These are phyloP conservation scores for Fregetta grallaria DNA, from an alignment of 2,113 vertebrate genomes.

Conservation along the genomic window DNA sequence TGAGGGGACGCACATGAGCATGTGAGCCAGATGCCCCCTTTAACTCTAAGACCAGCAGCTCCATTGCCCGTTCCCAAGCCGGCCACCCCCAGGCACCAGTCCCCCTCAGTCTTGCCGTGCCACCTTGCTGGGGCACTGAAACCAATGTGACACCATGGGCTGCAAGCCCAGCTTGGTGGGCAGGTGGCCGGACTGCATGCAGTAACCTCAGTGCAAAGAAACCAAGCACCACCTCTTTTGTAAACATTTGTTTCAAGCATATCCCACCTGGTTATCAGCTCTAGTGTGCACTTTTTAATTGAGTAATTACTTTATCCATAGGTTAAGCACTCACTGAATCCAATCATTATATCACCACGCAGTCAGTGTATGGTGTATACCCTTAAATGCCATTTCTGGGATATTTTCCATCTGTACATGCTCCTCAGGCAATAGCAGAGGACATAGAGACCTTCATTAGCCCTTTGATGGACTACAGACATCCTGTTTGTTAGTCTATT, in stretches of 20 bases:
- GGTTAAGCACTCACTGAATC: background rate
- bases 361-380: background rate
- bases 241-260: background rate
- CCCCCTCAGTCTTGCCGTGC: accelerated
- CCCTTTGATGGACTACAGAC: slow-evolving; percentile 42
- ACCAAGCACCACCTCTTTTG: background rate
- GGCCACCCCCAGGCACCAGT: background rate
- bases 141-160: accelerated
- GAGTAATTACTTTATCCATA: slow-evolving; percentile 21
- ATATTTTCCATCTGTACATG: slow-evolving; percentile 12
- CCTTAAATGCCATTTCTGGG: background rate
- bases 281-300: background rate
- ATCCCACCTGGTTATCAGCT: background rate
- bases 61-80: background rate
- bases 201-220: background rate
- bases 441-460: slow-evolving; percentile 32
- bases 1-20: accelerated
- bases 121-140: background rate
- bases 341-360: background rate
- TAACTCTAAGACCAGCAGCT: background rate
- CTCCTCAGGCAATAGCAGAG: slow-evolving; percentile 21
- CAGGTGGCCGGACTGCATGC: background rate
- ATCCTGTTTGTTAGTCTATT: slow-evolving; percentile 50
- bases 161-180: accelerated
- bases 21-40: background rate